Percentiles rank a stretch among this genome's conserved stretches.
Evolutionary conservation across 2,888 invertebrate genomes (phyloP).

Genomic region (Campaea margaritaria): DNA sequence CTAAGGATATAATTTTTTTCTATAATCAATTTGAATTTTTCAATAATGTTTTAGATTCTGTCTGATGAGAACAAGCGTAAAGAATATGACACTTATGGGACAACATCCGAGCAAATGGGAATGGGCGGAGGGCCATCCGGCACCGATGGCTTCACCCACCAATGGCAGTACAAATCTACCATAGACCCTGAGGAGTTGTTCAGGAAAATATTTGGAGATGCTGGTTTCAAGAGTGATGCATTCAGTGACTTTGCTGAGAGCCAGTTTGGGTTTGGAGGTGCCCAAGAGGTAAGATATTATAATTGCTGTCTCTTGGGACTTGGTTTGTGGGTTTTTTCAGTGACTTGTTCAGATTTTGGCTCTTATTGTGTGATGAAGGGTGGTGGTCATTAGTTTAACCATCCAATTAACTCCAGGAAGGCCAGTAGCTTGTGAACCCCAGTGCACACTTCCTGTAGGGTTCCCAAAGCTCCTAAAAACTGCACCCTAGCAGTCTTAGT

Average conservation of each 20-base stretch:
- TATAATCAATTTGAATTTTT: no score
- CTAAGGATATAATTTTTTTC: no score
- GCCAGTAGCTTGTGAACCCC: no score
- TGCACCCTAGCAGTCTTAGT: neutral
- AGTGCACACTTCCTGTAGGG: no score
- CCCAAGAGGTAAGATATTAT: conserved; percentile 91
- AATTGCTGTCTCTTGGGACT: no score
- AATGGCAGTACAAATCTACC: conserved; percentile 94
- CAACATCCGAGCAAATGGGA: conserved; percentile 94
- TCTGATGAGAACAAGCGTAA: conserved; percentile 96
- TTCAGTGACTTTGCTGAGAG: conserved; percentile 96
- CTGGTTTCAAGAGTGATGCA: conserved; percentile 87
- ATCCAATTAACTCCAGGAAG: no score
- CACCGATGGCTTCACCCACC: conserved; percentile 88
- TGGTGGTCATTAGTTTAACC: no score
- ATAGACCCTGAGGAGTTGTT: conserved; percentile 99
- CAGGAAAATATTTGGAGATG: conserved; percentile 97
- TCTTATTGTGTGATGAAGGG: no score
- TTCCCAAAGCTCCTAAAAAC: no score
- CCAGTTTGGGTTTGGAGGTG: conserved; percentile 94
- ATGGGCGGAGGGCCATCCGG: conserved; percentile 87
- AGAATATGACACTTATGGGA: conserved; percentile 97
- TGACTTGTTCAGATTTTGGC: neutral
- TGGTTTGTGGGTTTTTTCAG: neutral
- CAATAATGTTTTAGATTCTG: conserved; percentile 86